phyloP scores from a whole-genome alignment of 2,113 vertebrate species.

The Vanacampus margaritifer region DNA sequence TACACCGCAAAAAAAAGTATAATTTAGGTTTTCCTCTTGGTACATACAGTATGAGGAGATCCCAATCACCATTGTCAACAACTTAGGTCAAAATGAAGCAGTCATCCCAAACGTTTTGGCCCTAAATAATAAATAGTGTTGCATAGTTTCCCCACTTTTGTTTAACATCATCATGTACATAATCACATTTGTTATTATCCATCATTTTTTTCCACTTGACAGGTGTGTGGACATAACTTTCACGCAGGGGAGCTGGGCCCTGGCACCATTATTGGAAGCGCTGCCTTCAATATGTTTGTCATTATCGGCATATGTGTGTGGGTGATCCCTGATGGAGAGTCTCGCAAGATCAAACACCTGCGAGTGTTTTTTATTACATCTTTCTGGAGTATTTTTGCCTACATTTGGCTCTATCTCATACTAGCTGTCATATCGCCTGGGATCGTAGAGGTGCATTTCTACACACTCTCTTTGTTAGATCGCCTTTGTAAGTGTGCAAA shows the following conservation, averaged over 20 bases:
- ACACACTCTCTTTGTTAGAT: not conserved
- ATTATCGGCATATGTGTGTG: constrained; percentile 88
- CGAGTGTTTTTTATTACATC: constrained; percentile 92
- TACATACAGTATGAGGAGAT: not conserved
- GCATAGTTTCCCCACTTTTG: not conserved
- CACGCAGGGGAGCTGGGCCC: constrained; percentile 87
- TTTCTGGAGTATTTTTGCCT: constrained; percentile 95
- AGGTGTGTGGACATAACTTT: constrained; percentile 91
- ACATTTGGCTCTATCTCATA: constrained; percentile 95
- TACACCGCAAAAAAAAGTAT: not conserved
- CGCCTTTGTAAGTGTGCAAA: not conserved
- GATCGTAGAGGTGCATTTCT: constrained; percentile 77
- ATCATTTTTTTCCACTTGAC: not conserved
- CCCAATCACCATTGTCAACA: not conserved
- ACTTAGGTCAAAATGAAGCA: no score
- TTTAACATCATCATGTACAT: not conserved
- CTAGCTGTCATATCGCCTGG: constrained; percentile 89
- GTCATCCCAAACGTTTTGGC: not conserved
- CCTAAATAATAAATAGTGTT: not conserved
- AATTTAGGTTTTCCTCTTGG: not conserved
- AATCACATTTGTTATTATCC: not conserved
- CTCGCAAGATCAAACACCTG: constrained; percentile 87
- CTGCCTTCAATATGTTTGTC: constrained; percentile 96
- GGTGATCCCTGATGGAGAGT: constrained; percentile 84
- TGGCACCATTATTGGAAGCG: constrained; percentile 91